Evolutionary conservation across 1,140 invertebrate species (phyloP).

Genomic region (Drosophila sproati): DNA sequence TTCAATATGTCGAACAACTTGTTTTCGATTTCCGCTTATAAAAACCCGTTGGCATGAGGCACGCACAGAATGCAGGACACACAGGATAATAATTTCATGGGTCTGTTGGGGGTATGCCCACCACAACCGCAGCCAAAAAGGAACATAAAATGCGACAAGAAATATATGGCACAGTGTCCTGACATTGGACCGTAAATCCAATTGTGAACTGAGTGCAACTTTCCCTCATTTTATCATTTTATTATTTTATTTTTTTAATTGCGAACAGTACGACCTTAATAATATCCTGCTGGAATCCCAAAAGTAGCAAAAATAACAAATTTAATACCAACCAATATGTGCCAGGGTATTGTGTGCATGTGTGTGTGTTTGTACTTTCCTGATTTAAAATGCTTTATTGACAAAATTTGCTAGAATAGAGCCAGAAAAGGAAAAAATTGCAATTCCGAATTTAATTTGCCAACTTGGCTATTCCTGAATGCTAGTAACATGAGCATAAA

Average conservation of each 20-base stretch:
- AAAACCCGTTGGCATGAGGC: slow-evolving; percentile 6
- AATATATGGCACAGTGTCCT: neutral
- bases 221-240: slow-evolving; percentile 3
- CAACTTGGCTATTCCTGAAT: slow-evolving; percentile 40
- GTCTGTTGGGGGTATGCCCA: slow-evolving; percentile 6
- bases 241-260: slow-evolving; percentile 51
- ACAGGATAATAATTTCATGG: slow-evolving; percentile 25
- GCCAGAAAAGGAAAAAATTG: slow-evolving; percentile 27
- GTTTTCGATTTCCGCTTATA: slow-evolving; percentile 54
- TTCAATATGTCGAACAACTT: slow-evolving; percentile 47
- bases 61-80: slow-evolving; percentile 18
- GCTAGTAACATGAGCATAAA: neutral
- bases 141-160: neutral
- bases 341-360: slow-evolving; percentile 33
- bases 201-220: slow-evolving; percentile 46
- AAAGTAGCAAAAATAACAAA: slow-evolving; percentile 34
- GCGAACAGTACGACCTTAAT: slow-evolving; percentile 53
- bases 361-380: slow-evolving; percentile 28
- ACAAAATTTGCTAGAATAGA: slow-evolving; percentile 30
- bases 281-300: slow-evolving; percentile 39
- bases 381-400: slow-evolving; percentile 57
- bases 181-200: slow-evolving; percentile 48
- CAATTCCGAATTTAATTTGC: slow-evolving; percentile 52
- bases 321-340: slow-evolving; percentile 33
- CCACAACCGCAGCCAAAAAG: neutral